Evolutionary conservation across 2,113 vertebrate species (phyloP), one percentile per base, ranked within the genome.

Genomic region (Rafetus swinhoei): DNA sequence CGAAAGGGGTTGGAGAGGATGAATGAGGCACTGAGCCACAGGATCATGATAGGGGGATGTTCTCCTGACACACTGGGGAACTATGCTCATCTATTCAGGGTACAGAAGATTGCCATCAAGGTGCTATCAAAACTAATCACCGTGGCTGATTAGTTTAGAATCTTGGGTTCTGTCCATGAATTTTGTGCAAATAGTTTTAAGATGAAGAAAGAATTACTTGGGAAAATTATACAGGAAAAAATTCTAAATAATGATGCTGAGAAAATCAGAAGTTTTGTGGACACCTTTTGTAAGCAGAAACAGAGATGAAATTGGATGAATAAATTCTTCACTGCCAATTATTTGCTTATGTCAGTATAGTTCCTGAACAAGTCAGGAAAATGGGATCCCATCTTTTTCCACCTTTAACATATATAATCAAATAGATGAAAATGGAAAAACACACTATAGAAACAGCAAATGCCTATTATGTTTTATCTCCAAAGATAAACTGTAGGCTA

Each of bases 361-460:
- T 81, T 86, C 65, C 74, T 12, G 24, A 27, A 77, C 11, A 50
- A 50, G 39, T 77, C 39, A 45, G 11, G 50, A 62, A 76, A 50
- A 32, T 65, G 27, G 21, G 94, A 90, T 85, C 77, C 11, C 25
- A 18, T 54, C 27, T 92, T 25, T 76, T 86, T 93, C 57, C 90
- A 85, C 39, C 2, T 88, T 24, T 86, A 57, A 39, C 92, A 94
- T 83, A 86, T 60, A n/a, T 2, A 79, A 50, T 53, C 21, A 92
- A 54, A 76, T 32, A 50, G 88, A 72, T 86, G 19, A 89, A 94
- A 92, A 35, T 35, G 86, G 52, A 72, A 88, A 45, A 93, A 89
- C 32, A 54, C 35, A 18, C 21, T 22, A 1, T 54, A 45, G 45
- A 79, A 90, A 82, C 22, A 89, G 35, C 39, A 95, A 81, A 62